Conservation (phyloP, 2,888 invertebrate species). For the Acleris emargana region DNA sequence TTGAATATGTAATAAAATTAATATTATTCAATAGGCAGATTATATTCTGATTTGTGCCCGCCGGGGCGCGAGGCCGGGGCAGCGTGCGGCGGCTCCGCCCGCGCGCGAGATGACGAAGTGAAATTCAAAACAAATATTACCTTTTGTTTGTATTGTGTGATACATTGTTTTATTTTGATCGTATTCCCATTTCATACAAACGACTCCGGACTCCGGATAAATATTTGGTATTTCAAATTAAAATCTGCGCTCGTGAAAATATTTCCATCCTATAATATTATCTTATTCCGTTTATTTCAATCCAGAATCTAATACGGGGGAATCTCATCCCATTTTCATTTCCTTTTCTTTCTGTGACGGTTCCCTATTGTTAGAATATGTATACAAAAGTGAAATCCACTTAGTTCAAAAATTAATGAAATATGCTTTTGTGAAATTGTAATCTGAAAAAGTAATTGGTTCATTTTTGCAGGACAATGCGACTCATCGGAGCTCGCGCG, state of each 20-base stretch:
- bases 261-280: conserved; percentile 37
- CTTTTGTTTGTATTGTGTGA: conserved; percentile 32
- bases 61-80: neutral
- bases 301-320: conserved; percentile 43
- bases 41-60: neutral
- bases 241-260: conserved; percentile 28
- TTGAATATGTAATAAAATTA: neutral
- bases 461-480: conserved; percentile 17
- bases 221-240: conserved; percentile 36
- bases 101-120: conserved; percentile 29
- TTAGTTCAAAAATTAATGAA: conserved; percentile 47
- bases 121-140: conserved; percentile 35
- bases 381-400: conserved; percentile 46
- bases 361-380: conserved; percentile 52
- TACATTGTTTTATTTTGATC: conserved; percentile 32
- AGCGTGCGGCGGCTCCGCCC: conserved; percentile 8
- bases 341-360: conserved; percentile 49
- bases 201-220: conserved; percentile 17
- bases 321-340: conserved; percentile 53
- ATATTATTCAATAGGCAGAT: neutral
- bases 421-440: conserved; percentile 39
- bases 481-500: no score
- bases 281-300: conserved; percentile 44
- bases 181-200: conserved; percentile 10
- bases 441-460: conserved; percentile 34